Conservation (phyloP, 30 jellyfish, hydroid and myxozoan species). For the Sanderia malayensis region DNA sequence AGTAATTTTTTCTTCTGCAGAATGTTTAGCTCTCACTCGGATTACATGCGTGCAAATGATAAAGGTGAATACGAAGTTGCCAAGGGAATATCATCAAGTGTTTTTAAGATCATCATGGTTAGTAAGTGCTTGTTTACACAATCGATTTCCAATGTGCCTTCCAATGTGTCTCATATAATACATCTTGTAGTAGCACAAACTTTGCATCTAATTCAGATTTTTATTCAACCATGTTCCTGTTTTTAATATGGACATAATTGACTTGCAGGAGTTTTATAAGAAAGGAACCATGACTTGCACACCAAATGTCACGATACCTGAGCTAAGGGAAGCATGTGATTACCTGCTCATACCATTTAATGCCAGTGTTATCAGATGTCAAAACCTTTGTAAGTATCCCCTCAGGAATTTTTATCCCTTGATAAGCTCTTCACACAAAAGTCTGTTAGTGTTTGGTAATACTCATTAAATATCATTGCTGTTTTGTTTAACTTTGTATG, state of each 20-base stretch:
- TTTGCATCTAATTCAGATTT: no score
- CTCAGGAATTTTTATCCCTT: no score
- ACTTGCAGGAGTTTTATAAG: conserved; percentile 68
- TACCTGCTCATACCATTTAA: conserved; percentile 85
- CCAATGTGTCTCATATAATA: no score
- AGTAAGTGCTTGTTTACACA: no score
- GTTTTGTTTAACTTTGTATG: no score
- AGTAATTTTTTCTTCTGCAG: conserved; percentile 27
- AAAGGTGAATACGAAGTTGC: conserved; percentile 92
- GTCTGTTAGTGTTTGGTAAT: no score
- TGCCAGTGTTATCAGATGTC: conserved; percentile 69
- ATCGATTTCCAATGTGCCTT: no score
- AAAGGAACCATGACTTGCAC: conserved; percentile 85
- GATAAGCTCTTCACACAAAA: no score
- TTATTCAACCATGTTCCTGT: no score
- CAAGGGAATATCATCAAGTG: conserved; percentile 75
- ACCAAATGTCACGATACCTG: conserved; percentile 76
- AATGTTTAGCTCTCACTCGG: conserved; percentile 84
- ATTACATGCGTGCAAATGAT: conserved; percentile 72
- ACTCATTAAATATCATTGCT: no score
- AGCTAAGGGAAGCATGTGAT: conserved; percentile 91
- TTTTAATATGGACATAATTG: no score
- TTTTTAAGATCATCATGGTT: conserved; percentile 78
- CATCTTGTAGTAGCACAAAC: no score
- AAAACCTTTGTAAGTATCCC: conserved; percentile 80